Conservation (phyloP, 1,140 invertebrate genomes). For the Hypothenemus hampei region DNA sequence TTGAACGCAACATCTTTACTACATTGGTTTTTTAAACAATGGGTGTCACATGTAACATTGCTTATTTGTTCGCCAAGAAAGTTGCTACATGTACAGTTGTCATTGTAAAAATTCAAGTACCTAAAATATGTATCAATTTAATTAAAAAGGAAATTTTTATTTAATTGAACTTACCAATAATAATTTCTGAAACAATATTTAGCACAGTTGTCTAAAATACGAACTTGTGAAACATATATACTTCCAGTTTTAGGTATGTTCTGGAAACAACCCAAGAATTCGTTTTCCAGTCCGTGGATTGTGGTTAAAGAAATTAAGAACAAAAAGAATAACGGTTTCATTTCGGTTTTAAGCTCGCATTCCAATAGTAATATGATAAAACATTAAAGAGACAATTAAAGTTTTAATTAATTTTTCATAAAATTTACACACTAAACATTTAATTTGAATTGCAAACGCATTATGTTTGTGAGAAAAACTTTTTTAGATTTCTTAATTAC, state of each 20-base stretch:
- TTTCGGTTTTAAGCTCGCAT: no score
- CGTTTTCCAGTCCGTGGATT: slow-evolving; percentile 15
- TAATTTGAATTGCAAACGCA: no score
- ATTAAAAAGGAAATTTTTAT: neutral
- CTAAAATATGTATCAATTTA: slow-evolving; percentile 9
- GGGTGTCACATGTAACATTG: slow-evolving; percentile 28
- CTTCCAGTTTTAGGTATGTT: slow-evolving; percentile 21
- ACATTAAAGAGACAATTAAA: no score
- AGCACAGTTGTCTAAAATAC: slow-evolving; percentile 26
- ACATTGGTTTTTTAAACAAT: slow-evolving; percentile 27
- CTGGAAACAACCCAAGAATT: slow-evolving; percentile 35
- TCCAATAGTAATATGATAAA: no score
- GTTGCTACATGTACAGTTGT: slow-evolving; percentile 37
- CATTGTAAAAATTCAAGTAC: slow-evolving; percentile 22
- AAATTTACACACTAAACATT: no score
- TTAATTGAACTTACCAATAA: slow-evolving; percentile 30
- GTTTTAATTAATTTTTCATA: no score
- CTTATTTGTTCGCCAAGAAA: slow-evolving; percentile 35
- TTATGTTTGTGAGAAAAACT: no score
- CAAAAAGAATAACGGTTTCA: slow-evolving; percentile 12
- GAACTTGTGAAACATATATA: slow-evolving; percentile 14
- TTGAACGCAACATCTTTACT: slow-evolving; percentile 8
- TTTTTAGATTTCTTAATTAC: no score
- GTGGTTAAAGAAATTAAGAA: slow-evolving; percentile 12
- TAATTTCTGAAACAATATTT: slow-evolving; percentile 31